Evolutionary conservation across 2,797 vertebrate genomes (phyloP), one percentile per base, ranked within the genome.

Genomic region (Oryzias dopingdopingensis): DNA sequence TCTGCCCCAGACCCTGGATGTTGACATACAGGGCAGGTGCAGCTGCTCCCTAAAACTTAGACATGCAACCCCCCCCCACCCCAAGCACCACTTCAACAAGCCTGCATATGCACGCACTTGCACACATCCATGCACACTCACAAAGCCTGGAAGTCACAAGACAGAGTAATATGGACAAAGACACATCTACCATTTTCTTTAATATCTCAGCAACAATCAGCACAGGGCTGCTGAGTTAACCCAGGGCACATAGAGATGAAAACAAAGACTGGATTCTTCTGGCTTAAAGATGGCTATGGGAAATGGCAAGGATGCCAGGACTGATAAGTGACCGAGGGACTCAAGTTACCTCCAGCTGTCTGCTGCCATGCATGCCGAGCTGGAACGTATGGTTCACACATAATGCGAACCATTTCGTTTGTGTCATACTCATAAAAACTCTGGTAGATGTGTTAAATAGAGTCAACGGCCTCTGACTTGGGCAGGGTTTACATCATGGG

Each of bases 341-440:
- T 92, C 91, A 49, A 80, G 90, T 92, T 92, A 91, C 91, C 78
- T 87, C 87, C 90, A 92, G 90, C 91, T 92, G 91, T 92, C 88
- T 85, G 66, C 86, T 87, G 86, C 87, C 80, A 78, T 67, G 82
- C 85, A 84, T 86, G 88, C 86, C 85, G 86, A 63, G n/a, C 48
- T 44, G 62, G 71, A 83, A 85, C 63, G 80, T 89, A 87, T 84
- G 81, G 77, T 81, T 88, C 86, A 88, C 82, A 70, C 83, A 85
- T 89, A 88, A 90, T 80, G 81, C 81, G 74, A 86, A 87, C 81
- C 84, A 84, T 92, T 89, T 87, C 77, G 83, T 86, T 88, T 89
- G 84, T 61, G 80, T 85, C 86, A 82, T 70, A 73, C 81, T 86
- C 82, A 67, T 81, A 85, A 89, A 81, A 37, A 86, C 81, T 76